Evolutionary conservation across 2,888 invertebrate genomes (phyloP), one percentile per base, ranked within the genome.

Genomic region (Monoplex corrugatus): DNA sequence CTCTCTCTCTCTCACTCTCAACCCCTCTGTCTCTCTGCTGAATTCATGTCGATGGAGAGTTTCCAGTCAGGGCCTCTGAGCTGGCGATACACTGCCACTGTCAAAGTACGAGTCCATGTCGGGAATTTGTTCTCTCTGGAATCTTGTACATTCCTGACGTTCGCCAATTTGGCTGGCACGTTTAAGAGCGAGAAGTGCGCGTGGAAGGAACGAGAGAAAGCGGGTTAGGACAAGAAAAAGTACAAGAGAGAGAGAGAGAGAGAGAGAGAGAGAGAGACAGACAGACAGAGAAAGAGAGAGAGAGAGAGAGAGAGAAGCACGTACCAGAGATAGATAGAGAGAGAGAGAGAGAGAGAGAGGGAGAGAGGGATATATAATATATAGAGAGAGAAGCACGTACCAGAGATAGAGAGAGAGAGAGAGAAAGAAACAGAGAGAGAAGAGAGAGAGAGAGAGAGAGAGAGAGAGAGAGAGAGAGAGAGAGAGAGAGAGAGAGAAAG

Each of bases 231-330:
- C 3, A 5, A 75, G 35, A 75, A 6, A 75, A 35, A 75, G 35
- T 35, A 35, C 3, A 6, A 75, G 75, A 75, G 35, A 75, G 75
- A 75, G 35, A 75, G 75, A 75, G 35, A 75, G 75, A 75, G 35
- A 75, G 75, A 75, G 35, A 75, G 75, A 75, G 35, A 75, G 75
- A 75, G 35, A 75, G 75, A 75, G 35, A 75, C 32, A 32, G 35
- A 75, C 32, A 75, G 3, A 75, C 32, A 75, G 6, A 75, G 75
- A 75, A 5, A 75, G 75, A 63, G 35, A 35, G 75, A 75, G 5
- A 75, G 35, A 8, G 16, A 23, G 13, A 16, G 16, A 63, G 63
- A 63, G 23, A 63, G 23, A 63, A 28, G 23, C 23, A 63, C 63
- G 63, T 5, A 63, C 63, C 3, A 23, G 23, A 23, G 63, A 23